Conservation (phyloP, 2,113 vertebrate species). For the Enhydra lutris region DNA sequence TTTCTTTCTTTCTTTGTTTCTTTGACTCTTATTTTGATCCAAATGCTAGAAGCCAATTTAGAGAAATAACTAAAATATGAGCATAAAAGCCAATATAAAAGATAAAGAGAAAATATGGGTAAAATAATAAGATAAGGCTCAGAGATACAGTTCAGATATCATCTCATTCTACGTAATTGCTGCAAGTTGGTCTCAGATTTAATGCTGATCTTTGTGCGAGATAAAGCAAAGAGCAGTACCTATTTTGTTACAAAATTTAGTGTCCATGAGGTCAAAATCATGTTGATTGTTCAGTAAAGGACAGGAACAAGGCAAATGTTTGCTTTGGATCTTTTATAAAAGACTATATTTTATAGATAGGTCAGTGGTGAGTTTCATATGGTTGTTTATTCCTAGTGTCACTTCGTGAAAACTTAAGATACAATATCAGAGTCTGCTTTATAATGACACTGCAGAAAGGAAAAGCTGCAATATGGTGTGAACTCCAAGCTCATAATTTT, state of each 20-base stretch:
- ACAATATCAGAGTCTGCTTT: not conserved
- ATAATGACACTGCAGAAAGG: not conserved
- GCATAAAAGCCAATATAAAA: not conserved
- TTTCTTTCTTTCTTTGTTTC: not conserved
- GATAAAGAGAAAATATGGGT: not conserved
- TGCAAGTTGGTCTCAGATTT: not conserved
- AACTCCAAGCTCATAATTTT: not conserved
- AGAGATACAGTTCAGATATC: not conserved
- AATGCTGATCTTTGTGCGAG: not conserved
- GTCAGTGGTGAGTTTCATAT: not conserved
- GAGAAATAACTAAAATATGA: constrained; percentile 10
- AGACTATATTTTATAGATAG: not conserved
- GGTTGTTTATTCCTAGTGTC: not conserved
- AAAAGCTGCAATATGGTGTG: not conserved
- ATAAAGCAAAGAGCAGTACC: not conserved
- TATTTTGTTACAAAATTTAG: not conserved
- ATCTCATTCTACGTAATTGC: not conserved
- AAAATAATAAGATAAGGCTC: not conserved
- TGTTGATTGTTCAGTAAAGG: not conserved
- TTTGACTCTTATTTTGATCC: not conserved
- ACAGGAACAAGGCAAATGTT: not conserved
- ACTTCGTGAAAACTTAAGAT: not conserved
- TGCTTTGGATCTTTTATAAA: not conserved
- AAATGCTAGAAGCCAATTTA: not conserved
- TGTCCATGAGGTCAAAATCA: not conserved